These are phyloP conservation scores for Diceros bicornis DNA, from an alignment of 2,797 vertebrate species.

Conservation along the genomic window DNA sequence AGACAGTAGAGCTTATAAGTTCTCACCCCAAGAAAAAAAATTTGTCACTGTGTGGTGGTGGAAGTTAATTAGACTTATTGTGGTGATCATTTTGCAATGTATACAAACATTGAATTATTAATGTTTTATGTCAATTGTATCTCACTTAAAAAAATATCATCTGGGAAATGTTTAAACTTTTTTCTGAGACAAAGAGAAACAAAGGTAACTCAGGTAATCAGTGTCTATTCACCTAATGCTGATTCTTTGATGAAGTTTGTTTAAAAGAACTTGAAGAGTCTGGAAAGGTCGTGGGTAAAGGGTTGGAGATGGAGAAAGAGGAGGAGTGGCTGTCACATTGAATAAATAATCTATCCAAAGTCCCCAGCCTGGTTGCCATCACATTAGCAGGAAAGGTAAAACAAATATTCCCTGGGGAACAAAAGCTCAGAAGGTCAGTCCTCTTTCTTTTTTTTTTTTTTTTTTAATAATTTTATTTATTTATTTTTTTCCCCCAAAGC, in stretches of 20 bases:
- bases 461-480: no score
- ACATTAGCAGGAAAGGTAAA: slow-evolving; percentile 78
- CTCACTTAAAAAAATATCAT: neutral
- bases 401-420: slow-evolving; percentile 80
- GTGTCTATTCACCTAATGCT: neutral
- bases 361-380: slow-evolving; percentile 75
- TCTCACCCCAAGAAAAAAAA: neutral
- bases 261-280: slow-evolving; percentile 65
- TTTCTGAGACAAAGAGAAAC: slow-evolving; percentile 59
- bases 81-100: neutral
- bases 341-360: slow-evolving; percentile 71
- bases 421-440: slow-evolving; percentile 71
- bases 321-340: slow-evolving; percentile 67
- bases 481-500: no score
- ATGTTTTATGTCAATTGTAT: neutral
- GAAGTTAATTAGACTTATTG: neutral
- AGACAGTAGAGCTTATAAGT: neutral
- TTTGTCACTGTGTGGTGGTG: neutral
- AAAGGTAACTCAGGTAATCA: slow-evolving; percentile 49
- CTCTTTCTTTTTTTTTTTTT: no score
- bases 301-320: neutral
- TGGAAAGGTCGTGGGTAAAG: slow-evolving; percentile 74
- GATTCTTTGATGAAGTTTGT: slow-evolving; percentile 43
- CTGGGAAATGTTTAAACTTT: slow-evolving; percentile 25
- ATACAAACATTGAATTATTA: neutral